Evolutionary conservation across 2,888 invertebrate species (phyloP).

Genomic region (Andricus quercusramuli): DNA sequence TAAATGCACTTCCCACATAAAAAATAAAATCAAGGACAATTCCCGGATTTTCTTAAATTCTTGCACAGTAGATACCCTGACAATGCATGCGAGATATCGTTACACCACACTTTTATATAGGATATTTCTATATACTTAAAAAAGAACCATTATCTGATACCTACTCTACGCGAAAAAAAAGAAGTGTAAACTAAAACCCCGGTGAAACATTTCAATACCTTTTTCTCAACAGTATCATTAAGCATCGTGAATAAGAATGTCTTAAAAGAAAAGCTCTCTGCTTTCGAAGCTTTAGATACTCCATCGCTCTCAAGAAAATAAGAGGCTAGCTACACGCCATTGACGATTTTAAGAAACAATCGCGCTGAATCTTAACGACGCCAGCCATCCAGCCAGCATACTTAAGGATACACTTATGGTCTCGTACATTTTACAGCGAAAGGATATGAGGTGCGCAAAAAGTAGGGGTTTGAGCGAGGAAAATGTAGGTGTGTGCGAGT

Average conservation of each 20-base stretch:
- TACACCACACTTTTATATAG: too few species aligned
- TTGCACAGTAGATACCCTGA: too few species aligned
- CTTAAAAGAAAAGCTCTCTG: constrained; percentile 32
- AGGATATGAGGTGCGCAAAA: constrained; percentile 42
- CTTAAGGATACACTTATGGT: constrained; percentile 24
- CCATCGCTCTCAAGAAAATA: constrained; percentile 21
- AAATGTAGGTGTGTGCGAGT: constrained; percentile 5
- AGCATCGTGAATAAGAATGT: constrained; percentile 5
- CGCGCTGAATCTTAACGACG: constrained; percentile 36
- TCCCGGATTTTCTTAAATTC: too few species aligned
- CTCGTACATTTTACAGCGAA: constrained; percentile 34
- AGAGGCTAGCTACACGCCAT: constrained; percentile 33
- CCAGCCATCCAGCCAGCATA: constrained; percentile 5
- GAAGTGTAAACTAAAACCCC: background rate
- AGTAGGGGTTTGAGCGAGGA: constrained; percentile 37
- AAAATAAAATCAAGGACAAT: too few species aligned
- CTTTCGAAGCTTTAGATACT: constrained; percentile 22
- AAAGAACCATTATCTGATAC: background rate
- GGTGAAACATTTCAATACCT: background rate
- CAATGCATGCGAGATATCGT: too few species aligned
- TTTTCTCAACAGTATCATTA: constrained; percentile 9
- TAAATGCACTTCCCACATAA: too few species aligned
- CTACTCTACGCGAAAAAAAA: background rate
- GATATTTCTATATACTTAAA: too few species aligned
- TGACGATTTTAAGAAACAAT: constrained; percentile 41